Evolutionary conservation across 2,797 vertebrate species (phyloP).

Genomic region (Parotocinclus haroldoi): DNA sequence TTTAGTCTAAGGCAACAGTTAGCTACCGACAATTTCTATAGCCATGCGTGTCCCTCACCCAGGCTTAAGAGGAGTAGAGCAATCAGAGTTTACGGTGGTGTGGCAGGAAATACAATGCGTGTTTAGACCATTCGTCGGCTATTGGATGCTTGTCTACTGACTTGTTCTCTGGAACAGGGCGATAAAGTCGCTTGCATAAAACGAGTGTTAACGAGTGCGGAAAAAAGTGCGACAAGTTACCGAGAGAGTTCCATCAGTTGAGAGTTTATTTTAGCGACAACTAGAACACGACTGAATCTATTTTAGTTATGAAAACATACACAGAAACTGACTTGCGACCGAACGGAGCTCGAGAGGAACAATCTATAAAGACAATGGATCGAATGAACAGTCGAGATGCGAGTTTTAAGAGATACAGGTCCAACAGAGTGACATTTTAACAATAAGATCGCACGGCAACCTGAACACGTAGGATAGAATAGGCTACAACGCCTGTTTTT

Average conservation of each 20-base stretch:
- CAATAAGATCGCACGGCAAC: slow-evolving; percentile 44
- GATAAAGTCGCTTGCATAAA: neutral
- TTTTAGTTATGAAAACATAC: slow-evolving; percentile 45
- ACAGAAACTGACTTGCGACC: slow-evolving; percentile 38
- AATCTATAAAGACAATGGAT: slow-evolving; percentile 28
- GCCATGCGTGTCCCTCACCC: neutral
- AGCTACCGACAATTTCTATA: slow-evolving; percentile 3
- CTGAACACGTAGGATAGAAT: slow-evolving; percentile 37
- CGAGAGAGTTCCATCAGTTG: slow-evolving; percentile 42
- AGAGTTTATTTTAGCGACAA: slow-evolving; percentile 54
- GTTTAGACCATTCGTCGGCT: too few species aligned
- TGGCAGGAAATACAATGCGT: too few species aligned
- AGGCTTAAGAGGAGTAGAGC: too few species aligned
- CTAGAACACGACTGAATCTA: slow-evolving; percentile 42
- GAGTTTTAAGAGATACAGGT: slow-evolving; percentile 44
- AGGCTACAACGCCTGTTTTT: slow-evolving; percentile 42
- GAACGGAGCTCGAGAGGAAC: slow-evolving; percentile 24
- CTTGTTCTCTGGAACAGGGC: too few species aligned
- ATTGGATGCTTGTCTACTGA: too few species aligned
- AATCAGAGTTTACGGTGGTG: too few species aligned
- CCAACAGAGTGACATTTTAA: slow-evolving; percentile 29
- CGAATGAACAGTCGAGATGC: slow-evolving; percentile 45
- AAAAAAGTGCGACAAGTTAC: slow-evolving; percentile 30
- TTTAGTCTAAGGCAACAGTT: slow-evolving; percentile 14
- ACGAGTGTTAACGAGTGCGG: slow-evolving; percentile 29